These are phyloP conservation scores for Ophion ventricosus DNA, from an alignment of 2,888 invertebrate genomes.

Conservation along the genomic window DNA sequence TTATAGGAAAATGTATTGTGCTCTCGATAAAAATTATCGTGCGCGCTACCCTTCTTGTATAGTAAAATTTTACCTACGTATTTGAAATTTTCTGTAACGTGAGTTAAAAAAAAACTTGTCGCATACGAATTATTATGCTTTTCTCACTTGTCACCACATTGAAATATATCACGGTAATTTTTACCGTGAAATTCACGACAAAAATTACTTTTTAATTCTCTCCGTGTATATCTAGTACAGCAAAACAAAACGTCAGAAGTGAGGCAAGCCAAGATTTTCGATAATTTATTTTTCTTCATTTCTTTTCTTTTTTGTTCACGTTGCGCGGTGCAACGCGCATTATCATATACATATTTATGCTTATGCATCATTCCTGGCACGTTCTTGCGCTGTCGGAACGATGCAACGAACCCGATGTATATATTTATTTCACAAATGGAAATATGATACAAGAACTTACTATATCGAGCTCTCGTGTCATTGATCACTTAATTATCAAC, in stretches of 20 bases:
- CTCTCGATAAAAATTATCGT: no score
- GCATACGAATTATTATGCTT: no score
- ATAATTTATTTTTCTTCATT: neutral
- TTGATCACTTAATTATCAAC: conserved; percentile 63
- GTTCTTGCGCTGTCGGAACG: conserved; percentile 39
- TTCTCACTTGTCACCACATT: no score
- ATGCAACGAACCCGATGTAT: conserved; percentile 44
- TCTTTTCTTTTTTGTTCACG: conserved; percentile 13
- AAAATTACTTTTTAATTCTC: no score
- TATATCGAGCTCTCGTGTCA: conserved; percentile 54
- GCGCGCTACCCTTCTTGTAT: no score
- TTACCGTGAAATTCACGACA: no score
- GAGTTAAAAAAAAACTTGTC: no score
- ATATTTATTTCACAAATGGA: conserved; percentile 29
- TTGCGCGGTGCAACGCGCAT: conserved; percentile 21
- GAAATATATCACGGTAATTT: no score
- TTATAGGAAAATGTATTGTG: no score
- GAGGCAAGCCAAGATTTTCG: neutral
- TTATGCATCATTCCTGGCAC: conserved; percentile 50
- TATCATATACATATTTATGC: conserved; percentile 21
- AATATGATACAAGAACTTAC: conserved; percentile 51
- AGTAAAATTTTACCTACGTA: no score
- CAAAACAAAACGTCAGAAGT: neutral
- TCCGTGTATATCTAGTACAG: neutral
- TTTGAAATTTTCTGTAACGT: no score